phyloP scores from a whole-genome alignment of 1,140 invertebrate species.

The Contarinia nasturtii region DNA sequence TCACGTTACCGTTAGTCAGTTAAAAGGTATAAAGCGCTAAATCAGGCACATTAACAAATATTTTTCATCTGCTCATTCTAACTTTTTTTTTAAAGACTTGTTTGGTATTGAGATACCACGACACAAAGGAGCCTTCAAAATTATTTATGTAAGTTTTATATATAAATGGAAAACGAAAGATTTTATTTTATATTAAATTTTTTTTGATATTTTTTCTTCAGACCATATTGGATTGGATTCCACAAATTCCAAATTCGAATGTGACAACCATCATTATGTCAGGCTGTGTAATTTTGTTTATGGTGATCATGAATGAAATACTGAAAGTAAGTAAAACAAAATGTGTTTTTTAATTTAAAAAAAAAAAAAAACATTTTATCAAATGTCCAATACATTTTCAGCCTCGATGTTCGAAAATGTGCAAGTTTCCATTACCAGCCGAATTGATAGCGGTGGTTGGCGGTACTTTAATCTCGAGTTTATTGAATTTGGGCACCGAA shows the following conservation, averaged over 20 bases:
- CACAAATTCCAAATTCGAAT: slow-evolving; percentile 39
- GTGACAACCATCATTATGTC: slow-evolving; percentile 48
- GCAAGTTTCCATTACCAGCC: slow-evolving; percentile 61
- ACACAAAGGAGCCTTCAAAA: slow-evolving; percentile 49
- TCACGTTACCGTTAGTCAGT: slow-evolving; percentile 77
- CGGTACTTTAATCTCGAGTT: slow-evolving; percentile 51
- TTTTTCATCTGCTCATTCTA: too few relatives aligned
- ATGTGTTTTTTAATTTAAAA: background rate
- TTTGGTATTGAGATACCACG: slow-evolving; percentile 50
- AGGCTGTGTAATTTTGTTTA: slow-evolving; percentile 41
- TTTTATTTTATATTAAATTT: too few relatives aligned
- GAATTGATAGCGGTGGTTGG: slow-evolving; percentile 66
- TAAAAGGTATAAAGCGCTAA: too few relatives aligned
- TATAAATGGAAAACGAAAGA: background rate
- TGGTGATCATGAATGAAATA: slow-evolving; percentile 58
- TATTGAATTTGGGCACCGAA: slow-evolving; percentile 21
- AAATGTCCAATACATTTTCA: slow-evolving; percentile 24
- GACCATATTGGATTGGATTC: slow-evolving; percentile 45
- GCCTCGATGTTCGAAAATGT: slow-evolving; percentile 51
- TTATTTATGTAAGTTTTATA: slow-evolving; percentile 37
- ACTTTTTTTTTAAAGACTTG: slow-evolving; percentile 47
- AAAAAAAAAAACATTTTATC: background rate
- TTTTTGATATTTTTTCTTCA: slow-evolving; percentile 27
- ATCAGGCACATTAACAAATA: too few relatives aligned
- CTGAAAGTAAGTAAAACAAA: slow-evolving; percentile 44